Base-by-base conservation (phyloP, 2,797 vertebrate genomes). In the Ciconia nigra region DNA sequence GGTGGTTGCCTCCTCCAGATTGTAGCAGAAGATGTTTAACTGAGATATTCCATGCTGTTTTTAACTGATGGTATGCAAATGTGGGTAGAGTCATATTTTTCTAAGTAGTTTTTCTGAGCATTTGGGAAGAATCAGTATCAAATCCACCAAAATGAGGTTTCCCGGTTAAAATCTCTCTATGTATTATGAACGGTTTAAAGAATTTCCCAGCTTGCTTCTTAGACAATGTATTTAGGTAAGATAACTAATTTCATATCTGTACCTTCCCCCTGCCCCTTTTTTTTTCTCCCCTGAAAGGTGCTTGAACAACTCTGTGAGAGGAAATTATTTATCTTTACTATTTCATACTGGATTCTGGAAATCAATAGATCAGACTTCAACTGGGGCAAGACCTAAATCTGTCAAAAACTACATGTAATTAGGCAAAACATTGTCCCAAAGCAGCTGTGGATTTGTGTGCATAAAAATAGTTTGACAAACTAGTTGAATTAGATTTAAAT, bases 251-350 rank as follows among this genome's bases (percentile, higher is more conserved):
- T 19, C 47, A 87, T 39, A 58, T n/a, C 21, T 4, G 1, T 14
- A 13, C 13, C 12, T 21, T 4, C 2, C 9, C 5, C 7, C 3
- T 11, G 0, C 6, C 26, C 6, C 7, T 0, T 5, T 22, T 24
- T 12, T 25, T 29, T 5, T 13, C 2, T 6, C 2, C 9, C 5
- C 20, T 42, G 13, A 17, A 79, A 58, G 33, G 11, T 87, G 26
- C 59, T 87, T 33, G 22, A 76, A 87, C 37, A 51, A 66, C 15
- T 55, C n/a, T 55, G 9, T 42, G 18, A 91, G 54, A 72, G 4
- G 19, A 87, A 66, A 44, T 59, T 12, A n/a, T 54, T 69, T 69
- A n/a, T 37, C 28, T 87, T 83, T 41, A 52, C 26, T 73, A 8
- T 87, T 84, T 92, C 63, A 46, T 80, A 46, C 11, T 49, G 31